These are phyloP conservation scores for Gonioctena quinquepunctata DNA, from an alignment of 1,140 invertebrate genomes.

Conservation along the genomic window DNA sequence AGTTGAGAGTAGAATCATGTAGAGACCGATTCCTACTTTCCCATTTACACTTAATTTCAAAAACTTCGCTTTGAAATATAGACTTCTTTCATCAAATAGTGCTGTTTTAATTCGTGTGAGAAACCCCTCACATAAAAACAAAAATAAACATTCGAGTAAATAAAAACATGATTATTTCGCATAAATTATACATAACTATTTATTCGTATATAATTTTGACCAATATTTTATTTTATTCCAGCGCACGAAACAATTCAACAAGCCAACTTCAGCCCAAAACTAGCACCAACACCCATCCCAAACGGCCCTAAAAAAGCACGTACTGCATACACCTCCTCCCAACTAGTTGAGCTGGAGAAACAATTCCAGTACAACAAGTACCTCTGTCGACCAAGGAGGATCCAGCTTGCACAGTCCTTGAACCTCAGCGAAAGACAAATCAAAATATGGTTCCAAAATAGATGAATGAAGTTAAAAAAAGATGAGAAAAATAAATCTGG, in stretches of 20 bases:
- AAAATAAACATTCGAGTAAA: too few species aligned
- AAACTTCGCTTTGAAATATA: too few species aligned
- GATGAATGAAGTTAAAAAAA: constrained; percentile 70
- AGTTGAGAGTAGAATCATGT: too few species aligned
- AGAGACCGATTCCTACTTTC: too few species aligned
- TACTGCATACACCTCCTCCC: constrained; percentile 81
- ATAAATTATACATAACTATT: too few species aligned
- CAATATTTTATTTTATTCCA: too few species aligned
- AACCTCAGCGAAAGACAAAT: constrained; percentile 82
- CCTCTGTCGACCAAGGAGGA: constrained; percentile 76
- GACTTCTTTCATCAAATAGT: too few species aligned
- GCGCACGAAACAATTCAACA: background rate
- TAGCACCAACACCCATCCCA: background rate
- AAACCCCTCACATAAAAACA: too few species aligned
- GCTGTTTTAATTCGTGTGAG: too few species aligned
- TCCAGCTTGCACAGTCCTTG: constrained; percentile 76
- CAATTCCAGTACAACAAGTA: constrained; percentile 81
- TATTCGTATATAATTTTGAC: too few species aligned
- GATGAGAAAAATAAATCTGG: constrained; percentile 37
- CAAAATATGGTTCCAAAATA: constrained; percentile 87
- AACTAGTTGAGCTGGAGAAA: constrained; percentile 80
- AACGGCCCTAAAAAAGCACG: constrained; percentile 53
- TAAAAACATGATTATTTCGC: too few species aligned
- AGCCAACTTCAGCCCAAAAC: background rate
- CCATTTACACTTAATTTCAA: too few species aligned